Evolutionary conservation across 2,888 invertebrate genomes (phyloP), one percentile per base, ranked within the genome.

Genomic region (Caprella mutica): DNA sequence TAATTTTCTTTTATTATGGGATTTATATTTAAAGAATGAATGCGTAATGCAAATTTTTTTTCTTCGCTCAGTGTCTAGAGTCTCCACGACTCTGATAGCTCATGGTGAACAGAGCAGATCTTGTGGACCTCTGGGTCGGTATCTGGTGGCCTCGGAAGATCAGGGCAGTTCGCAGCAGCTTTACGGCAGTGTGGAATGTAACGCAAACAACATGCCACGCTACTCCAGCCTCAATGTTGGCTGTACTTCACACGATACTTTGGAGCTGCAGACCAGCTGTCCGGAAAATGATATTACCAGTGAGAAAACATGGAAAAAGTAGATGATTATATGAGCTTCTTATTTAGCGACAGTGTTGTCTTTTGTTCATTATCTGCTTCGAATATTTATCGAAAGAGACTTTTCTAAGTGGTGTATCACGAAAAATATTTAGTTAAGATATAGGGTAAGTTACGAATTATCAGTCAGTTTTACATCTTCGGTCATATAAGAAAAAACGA

Each of bases 141-240:
- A 59, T 50, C 24, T 33, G 14, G 56, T 64, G 30, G 35, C 51
- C n/a, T 38, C 50, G n/a, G 51, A 51, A 17, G 38, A 38, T 1
- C 33, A 30, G 0, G 30, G 39, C 27, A 53, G 30, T 1, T 52
- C 54, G 2, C 51, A 58, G 24, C 42, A 21, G 17, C 19, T 9
- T 6, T 40, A 42, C 19, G 44, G 52, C 3, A 27, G 55, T 38
- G 19, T 19, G 1, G 48, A 48, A 27, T 48, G 48, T 14, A 48
- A 29, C 30, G 48, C 48, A 5, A 48, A 29, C 48, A 48, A 48
- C 48, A 48, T 48, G 48, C 48, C 48, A 9, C 19, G 19, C 23
- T 62, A 40, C 59, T 56, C 56, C 24, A 59, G 53, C 40, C 43
- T 62, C 50, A 62, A 56, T 21, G 59, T 62, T 5, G 62, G 62